Conservation (phyloP, 1,140 invertebrate species). For the Triops cancriformis region DNA sequence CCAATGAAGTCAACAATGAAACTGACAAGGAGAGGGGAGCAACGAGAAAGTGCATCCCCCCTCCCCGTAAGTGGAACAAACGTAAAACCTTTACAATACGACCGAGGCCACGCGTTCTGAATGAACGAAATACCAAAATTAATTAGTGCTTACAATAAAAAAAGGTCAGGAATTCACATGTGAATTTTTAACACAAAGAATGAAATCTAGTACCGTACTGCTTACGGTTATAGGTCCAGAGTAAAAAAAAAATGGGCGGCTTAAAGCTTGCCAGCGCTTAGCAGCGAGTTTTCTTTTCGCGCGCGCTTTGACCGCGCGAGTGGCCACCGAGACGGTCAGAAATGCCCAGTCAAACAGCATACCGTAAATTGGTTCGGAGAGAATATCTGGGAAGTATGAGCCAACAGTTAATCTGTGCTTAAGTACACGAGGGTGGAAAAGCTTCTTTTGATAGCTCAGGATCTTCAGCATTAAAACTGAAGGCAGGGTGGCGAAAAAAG, state of each 20-base stretch:
- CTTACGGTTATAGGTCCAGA: no score
- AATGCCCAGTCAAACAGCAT: neutral
- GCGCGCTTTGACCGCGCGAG: no score
- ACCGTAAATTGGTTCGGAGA: neutral
- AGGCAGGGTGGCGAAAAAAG: constrained; percentile 9
- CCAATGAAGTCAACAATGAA: no score
- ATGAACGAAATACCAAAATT: neutral
- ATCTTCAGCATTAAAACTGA: neutral
- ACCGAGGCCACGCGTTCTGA: neutral
- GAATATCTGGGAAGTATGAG: neutral
- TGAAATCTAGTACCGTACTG: no score
- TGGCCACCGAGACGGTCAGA: no score
- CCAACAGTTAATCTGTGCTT: neutral
- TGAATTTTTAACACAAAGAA: no score
- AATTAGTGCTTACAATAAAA: neutral
- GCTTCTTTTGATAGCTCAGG: neutral
- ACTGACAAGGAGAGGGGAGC: neutral
- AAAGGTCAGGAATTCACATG: neutral
- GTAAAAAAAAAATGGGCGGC: no score
- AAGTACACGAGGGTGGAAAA: neutral
- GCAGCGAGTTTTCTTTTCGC: no score
- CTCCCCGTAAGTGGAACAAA: neutral
- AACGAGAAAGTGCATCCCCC: neutral
- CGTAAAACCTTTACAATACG: neutral
- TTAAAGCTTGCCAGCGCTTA: no score